Evolutionary conservation across 2,113 vertebrate genomes (phyloP), one percentile per base, ranked within the genome.

Genomic region (Perca fluviatilis): DNA sequence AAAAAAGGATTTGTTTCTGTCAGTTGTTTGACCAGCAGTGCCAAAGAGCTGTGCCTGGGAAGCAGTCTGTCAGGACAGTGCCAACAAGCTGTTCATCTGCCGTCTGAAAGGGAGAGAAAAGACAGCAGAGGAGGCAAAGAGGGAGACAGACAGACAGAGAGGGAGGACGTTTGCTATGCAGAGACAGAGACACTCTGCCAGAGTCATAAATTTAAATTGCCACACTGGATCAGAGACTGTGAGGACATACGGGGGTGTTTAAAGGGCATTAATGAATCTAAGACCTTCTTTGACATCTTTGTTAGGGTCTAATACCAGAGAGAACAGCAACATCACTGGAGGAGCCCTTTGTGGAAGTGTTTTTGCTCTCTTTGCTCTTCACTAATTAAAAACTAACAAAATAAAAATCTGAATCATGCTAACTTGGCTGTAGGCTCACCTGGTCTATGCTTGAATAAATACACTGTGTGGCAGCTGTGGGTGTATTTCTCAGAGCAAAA

Each of bases 11-110:
- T 33, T 11, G 23, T 65, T 69, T 62, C 61, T 51, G 65, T 75
- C 50, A 46, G 53, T 3, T 36, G 25, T 60, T 36, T 33, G 43
- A 30, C 7, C 50, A 25, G 43, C 8, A 13, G 21, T 66, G 54
- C 70, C 54, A 62, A 46, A 18, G 77, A 57, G 65, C 53, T 58
- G 46, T 54, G 63, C 11, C 36, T 60, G 0, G 0, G n/a, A 70
- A 49, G 15, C 49, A 21, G 50, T 33, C 36, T 21, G 50, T 33
- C 56, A 40, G 66, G 43, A 69, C 33, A 11, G 51, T 3, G 79
- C 79, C 88, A 86, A 82, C 70, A 70, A 69, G 74, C 77, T 77
- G 74, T 77, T 65, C 43, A 64, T 68, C 73, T 62, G 46, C 69
- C 67, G 58, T 53, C 53, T 80, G 54, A 49, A 9, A 54, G 27